phyloP scores from a whole-genome alignment of 2,797 vertebrate species.

The Arctocebus calabarensis region DNA sequence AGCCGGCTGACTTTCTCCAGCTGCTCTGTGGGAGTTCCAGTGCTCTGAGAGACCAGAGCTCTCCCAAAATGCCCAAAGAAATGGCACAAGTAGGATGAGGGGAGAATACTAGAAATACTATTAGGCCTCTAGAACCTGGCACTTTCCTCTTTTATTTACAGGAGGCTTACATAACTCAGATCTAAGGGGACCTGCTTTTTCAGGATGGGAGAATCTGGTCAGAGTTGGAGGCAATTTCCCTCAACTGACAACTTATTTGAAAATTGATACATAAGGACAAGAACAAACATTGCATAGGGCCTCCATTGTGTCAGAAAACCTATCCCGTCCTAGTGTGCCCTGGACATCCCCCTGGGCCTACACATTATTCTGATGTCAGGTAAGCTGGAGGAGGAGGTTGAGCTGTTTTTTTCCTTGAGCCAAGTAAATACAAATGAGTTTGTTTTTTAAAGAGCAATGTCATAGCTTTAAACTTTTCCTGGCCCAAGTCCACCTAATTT shows the following conservation, averaged over 20 bases:
- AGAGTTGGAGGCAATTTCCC: neutral
- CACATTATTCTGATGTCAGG: neutral
- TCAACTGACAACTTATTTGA: neutral
- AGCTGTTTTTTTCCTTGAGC: neutral
- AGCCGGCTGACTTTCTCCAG: neutral
- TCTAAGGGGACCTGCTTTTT: neutral
- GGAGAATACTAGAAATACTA: neutral
- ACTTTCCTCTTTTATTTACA: accelerated
- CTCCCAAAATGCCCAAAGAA: neutral
- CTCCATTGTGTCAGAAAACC: neutral
- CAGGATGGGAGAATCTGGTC: neutral
- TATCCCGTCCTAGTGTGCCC: neutral
- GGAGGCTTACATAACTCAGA: neutral
- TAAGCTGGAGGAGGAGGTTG: neutral
- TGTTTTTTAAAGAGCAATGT: neutral
- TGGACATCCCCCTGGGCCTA: neutral
- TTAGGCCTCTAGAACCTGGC: too few relatives aligned
- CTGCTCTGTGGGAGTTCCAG: neutral
- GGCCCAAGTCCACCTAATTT: neutral
- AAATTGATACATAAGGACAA: neutral
- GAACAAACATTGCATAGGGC: neutral
- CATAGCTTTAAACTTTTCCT: constrained; percentile 27
- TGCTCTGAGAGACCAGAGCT: neutral
- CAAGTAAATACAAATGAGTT: constrained; percentile 11
- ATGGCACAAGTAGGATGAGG: neutral